A percentile compares a stretch with the other conserved stretches of the same genome.
These are phyloP conservation scores for Noctua comes DNA, from an alignment of 2,888 invertebrate species.

Conservation along the genomic window DNA sequence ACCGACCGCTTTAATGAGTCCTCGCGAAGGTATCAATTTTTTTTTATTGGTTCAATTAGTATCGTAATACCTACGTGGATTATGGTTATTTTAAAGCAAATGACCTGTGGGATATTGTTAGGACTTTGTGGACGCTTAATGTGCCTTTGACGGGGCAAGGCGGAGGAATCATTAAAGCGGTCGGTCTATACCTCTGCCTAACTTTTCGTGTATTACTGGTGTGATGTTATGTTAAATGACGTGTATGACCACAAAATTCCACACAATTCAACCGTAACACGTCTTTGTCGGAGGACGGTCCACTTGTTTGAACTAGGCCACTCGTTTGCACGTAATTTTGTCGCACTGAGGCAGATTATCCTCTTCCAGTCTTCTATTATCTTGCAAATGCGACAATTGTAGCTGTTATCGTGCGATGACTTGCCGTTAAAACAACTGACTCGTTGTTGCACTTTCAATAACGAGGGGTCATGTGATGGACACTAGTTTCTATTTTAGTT, in stretches of 20 bases:
- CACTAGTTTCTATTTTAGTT: conserved; percentile 9
- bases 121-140: too few relatives aligned
- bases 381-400: conserved; percentile 78
- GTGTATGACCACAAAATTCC: conserved; percentile 21
- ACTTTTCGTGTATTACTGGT: not conserved
- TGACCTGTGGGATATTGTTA: too few relatives aligned
- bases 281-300: conserved; percentile 58
- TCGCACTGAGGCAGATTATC: conserved; percentile 71
- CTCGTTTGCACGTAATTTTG: conserved; percentile 63
- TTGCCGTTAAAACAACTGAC: conserved; percentile 60
- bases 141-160: too few relatives aligned
- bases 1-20: too few relatives aligned
- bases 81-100: too few relatives aligned
- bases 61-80: too few relatives aligned
- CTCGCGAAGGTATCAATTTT: too few relatives aligned
- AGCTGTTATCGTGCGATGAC: conserved; percentile 77
- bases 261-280: conserved; percentile 29
- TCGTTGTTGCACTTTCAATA: conserved; percentile 63
- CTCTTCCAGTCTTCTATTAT: conserved; percentile 75
- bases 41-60: too few relatives aligned
- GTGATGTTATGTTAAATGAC: not conserved
- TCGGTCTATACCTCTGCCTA: not conserved
- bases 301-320: conserved; percentile 75
- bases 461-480: conserved; percentile 30
- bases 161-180: too few relatives aligned